Base-by-base conservation (phyloP, 2,113 vertebrate species). In the Otis tarda region DNA sequence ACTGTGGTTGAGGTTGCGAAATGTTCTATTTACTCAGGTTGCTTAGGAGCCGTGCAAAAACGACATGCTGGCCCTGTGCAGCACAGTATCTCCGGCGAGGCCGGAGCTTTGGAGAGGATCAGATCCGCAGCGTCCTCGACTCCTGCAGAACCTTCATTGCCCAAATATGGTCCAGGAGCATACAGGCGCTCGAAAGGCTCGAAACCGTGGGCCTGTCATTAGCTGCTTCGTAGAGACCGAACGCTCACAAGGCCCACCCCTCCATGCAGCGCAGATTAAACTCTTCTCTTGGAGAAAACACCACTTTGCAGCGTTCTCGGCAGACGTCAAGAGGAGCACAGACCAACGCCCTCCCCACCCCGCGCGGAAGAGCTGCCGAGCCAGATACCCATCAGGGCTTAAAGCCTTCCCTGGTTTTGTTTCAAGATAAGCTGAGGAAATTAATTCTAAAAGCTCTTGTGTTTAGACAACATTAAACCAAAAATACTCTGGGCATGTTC, bases 1-100 rank as follows among this genome's bases (percentile, higher is more conserved):
- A 27, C 89, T 28, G 90, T 5, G 86, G 90, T 9, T 16, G 3
- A 10, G 61, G 25, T 49, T 76, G 94, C 74, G 90, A 92, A 88
- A 35, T 53, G 79, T 69, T 94, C 85, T 96, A 23, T 96, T 96
- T 93, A 57, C 80, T 50, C 33, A 11, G 35, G 95, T 95, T 96
- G 95, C 90, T 69, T 90, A 90, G 94, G 70, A 94, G 89, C 85
- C 6, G 14, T 12, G 76, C 86, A 61, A 24, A 77, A 49, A 2
- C 43, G 1, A 24, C 47, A 27, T 2, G 50, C 60, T 37, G 75
- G 74, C 63, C 80, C 89, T 7, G 43, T 1, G 33, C 67, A 25
- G 68, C 27, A 4, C 74, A 19, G 22, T 1, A 37, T 16, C 82
- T 55, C 45, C 43, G 1, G 47, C 28, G 7, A 15, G 67, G 73